Percentiles rank a stretch among this genome's conserved stretches.
phyloP scores from a whole-genome alignment of 1,140 invertebrate genomes.

The Magallana gigas region DNA sequence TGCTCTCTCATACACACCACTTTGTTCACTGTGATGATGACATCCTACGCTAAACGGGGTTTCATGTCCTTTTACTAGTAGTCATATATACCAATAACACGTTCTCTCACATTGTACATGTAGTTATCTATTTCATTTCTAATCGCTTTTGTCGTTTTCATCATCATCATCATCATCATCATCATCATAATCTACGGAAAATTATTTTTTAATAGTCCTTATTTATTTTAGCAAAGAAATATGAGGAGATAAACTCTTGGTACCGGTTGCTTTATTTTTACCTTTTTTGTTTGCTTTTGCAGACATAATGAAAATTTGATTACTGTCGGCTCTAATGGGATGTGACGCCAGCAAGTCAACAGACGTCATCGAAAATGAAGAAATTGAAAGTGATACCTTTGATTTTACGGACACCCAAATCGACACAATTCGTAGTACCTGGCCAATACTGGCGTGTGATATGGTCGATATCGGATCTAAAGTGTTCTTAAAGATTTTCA shows the following conservation, averaged over 20 bases:
- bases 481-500: constrained; percentile 66
- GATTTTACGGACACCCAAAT: constrained; percentile 67
- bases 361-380: constrained; percentile 56
- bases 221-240: too few relatives aligned
- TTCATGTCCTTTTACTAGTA: too few relatives aligned
- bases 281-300: not conserved
- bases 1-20: too few relatives aligned
- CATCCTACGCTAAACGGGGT: too few relatives aligned
- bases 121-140: too few relatives aligned
- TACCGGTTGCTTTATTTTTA: not conserved
- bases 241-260: not conserved
- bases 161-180: too few relatives aligned
- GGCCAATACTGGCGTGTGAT: constrained; percentile 66
- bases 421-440: constrained; percentile 69
- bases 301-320: constrained; percentile 24
- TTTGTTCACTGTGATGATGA: too few relatives aligned
- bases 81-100: too few relatives aligned
- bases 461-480: constrained; percentile 58
- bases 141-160: too few relatives aligned
- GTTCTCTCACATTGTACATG: too few relatives aligned
- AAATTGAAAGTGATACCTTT: constrained; percentile 46
- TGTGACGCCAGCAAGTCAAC: constrained; percentile 63
- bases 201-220: too few relatives aligned
- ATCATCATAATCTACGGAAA: too few relatives aligned
- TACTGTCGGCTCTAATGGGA: constrained; percentile 59